phyloP scores from a whole-genome alignment of 2,797 vertebrate species.

The Thaleichthys pacificus region DNA sequence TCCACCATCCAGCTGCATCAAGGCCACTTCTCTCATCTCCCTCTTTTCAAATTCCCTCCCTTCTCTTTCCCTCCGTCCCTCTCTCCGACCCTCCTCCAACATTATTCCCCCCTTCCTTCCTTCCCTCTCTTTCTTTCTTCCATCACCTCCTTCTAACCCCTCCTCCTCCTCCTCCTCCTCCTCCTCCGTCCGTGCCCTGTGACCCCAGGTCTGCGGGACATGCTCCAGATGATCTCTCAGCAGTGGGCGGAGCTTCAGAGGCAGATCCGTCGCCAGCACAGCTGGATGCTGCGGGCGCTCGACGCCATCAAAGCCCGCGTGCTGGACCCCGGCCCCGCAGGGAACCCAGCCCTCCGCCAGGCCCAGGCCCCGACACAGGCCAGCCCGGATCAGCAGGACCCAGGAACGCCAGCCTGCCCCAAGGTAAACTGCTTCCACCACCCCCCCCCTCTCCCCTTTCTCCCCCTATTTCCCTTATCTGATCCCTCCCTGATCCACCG shows the following conservation, averaged over 20 bases:
- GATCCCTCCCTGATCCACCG: neutral
- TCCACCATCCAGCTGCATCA: constrained; percentile 21
- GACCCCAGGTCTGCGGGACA: constrained; percentile 87
- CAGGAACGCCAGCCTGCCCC: constrained; percentile 67
- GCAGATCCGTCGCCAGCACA: constrained; percentile 95
- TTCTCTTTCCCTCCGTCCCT: neutral
- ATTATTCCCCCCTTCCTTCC: neutral
- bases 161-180: neutral
- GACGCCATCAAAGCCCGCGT: constrained; percentile 92
- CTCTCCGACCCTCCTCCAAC: neutral
- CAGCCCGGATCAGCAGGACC: constrained; percentile 48
- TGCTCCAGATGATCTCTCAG: constrained; percentile 90
- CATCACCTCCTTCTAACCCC: neutral
- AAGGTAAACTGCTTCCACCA: constrained; percentile 78
- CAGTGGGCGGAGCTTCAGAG: constrained; percentile 97
- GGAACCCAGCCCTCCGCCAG: constrained; percentile 49
- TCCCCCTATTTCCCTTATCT: constrained; percentile 65
- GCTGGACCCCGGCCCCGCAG: constrained; percentile 79
- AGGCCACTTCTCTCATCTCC: constrained; percentile 14
- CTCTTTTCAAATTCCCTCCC: neutral
- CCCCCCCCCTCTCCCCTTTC: constrained; percentile 74
- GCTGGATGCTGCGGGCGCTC: constrained; percentile 93
- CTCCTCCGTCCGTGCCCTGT: neutral
- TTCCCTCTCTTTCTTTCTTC: constrained; percentile 19
- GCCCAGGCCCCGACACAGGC: neutral